Base-by-base conservation (phyloP, 2,888 invertebrate genomes). In the Abrostola triplasia region DNA sequence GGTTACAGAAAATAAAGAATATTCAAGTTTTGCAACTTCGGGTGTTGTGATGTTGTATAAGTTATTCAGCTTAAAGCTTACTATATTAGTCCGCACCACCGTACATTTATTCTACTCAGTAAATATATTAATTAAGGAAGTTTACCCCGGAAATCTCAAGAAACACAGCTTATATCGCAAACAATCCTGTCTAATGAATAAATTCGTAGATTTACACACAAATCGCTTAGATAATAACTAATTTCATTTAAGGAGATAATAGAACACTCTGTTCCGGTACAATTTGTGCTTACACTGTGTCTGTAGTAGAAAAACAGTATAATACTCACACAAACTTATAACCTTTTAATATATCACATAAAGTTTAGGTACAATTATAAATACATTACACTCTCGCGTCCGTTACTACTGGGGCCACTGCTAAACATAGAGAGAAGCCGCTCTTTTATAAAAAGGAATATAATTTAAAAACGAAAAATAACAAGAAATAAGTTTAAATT, bases 261-360 rank as follows among this genome's bases (percentile, higher is more conserved):
- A 60, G 62, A 61, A 61, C 58, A 56, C 52, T 47, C 48, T 42
- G 70, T 60, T 67, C 66, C 66, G 35, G 64, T 59, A 69, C 52
- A 59, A 73, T 79, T 79, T 79, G 77, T 77, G 73, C 77, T 71
- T 68, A 77, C 69, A 79, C 66, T 70, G 73, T 77, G 78, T 70
- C 70, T 77, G 74, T 80, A 81, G 73, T 80, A 83, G 82, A 72
- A 79, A 80, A 82, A 80, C 79, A 81, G 77, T 52, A 62, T 77
- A 77, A 83, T 80, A 82, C 79, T 81, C 82, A 80, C 87, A 88
- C 86, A 85, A 88, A 88, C 84, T 86, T 88, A 88, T 89, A 90
- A 87, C 88, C 89, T 86, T 88, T 79, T 84, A 87, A 86, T 79
- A 90, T 92, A 93, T 93, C 92, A 92, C 92, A 92, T 89, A 87